Base-by-base conservation (phyloP, 2,797 vertebrate species). In the Pipistrellus pipistrellus region DNA sequence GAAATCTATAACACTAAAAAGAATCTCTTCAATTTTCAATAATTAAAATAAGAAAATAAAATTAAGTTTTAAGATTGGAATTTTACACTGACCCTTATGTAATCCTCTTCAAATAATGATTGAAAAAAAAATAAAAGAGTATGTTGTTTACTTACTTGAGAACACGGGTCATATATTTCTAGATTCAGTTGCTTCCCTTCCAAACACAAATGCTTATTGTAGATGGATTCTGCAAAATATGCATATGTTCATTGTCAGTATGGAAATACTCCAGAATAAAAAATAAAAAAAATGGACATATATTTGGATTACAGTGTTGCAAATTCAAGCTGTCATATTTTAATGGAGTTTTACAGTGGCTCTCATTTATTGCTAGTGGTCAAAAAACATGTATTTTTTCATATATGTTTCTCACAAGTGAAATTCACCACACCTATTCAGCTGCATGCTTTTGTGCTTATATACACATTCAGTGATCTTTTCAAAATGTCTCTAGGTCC, bases 91-190 rank as follows among this genome's bases (percentile, higher is more conserved):
- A 44, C 4, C 4, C 0, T 64, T 53, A 53, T 9, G 2, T 5
- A 86, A 82, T 90, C n/a, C 68, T 75, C 30, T 88, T 78, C 38
- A 80, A 90, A 48, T 72, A 23, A 76, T 90, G 9, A 55, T 25
- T 81, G 3, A 78, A 93, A 82, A 80, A 81, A 41, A 41, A 41
- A 83, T 23, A 51, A 57, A 62, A 90, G 0, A 3, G 0, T 71
- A 17, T 32, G 92, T 88, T 85, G 20, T 55, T 27, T 88, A 97
- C 98, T 98, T 98, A 99, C 99, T 98, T 99, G 99, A 72, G 99
- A 99, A 88, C 98, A 99, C 3, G 99, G 98, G 92, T 99, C 99
- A 86, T 98, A 98, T 68, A 99, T 98, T 97, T 99, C 99, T 59
- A 99, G 97, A 84, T 99, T 98, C 78, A 99, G 97, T 92, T 98